Evolutionary conservation across 2,888 invertebrate genomes (phyloP).

Genomic region (Torymus texanus): DNA sequence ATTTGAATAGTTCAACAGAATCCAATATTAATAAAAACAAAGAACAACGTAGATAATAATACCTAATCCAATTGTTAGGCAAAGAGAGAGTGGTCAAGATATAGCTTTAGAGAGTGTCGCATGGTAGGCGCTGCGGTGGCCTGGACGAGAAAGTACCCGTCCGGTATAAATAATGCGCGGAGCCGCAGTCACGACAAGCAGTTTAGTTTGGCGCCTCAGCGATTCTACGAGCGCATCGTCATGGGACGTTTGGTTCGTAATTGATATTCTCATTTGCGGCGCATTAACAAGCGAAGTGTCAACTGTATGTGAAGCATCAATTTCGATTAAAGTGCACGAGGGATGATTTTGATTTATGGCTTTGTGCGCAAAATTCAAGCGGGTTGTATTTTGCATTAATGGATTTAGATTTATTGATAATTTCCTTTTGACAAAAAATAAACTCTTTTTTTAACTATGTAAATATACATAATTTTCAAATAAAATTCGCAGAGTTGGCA

Average conservation of each 20-base stretch:
- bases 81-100: conserved; percentile 34
- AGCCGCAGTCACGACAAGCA: conserved; percentile 62
- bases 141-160: conserved; percentile 68
- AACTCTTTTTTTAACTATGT: no score
- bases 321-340: no score
- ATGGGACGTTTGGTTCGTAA: conserved; percentile 68
- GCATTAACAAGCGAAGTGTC: conserved; percentile 29
- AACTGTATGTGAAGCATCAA: conserved; percentile 17
- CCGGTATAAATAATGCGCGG: conserved; percentile 70
- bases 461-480: no score
- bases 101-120: conserved; percentile 32
- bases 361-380: no score
- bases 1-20: no score
- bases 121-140: background rate
- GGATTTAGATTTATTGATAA: no score
- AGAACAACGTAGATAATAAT: no score
- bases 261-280: conserved; percentile 2
- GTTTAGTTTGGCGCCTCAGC: conserved; percentile 58
- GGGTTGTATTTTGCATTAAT: no score
- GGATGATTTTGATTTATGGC: no score
- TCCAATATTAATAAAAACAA: no score
- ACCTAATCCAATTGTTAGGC: no score
- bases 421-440: no score
- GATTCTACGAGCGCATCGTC: conserved; percentile 55
- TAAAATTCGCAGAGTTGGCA: background rate